These are phyloP conservation scores for Melipona bicolor DNA, from an alignment of 2,888 invertebrate species.

Conservation along the genomic window DNA sequence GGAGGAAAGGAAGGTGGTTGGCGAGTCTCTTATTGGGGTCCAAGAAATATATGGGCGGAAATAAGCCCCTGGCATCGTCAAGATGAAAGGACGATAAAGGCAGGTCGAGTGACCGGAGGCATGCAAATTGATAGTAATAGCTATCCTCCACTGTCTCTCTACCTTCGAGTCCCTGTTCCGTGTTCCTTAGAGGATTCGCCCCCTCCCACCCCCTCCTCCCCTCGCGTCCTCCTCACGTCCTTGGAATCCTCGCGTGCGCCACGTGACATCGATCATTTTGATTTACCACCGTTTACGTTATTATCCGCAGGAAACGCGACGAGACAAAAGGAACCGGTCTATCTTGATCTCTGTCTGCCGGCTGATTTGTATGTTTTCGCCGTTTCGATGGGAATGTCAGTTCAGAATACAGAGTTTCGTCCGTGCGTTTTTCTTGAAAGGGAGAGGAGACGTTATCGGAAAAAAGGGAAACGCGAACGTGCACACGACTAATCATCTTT, in stretches of 20 bases:
- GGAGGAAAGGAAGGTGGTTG: constrained; percentile 39
- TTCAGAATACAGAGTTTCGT: not conserved
- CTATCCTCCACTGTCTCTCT: constrained; percentile 65
- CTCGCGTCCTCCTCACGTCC: constrained; percentile 27
- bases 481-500: not conserved
- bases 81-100: constrained; percentile 76
- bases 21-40: constrained; percentile 69
- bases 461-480: not conserved
- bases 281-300: constrained; percentile 69
- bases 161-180: constrained; percentile 48
- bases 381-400: constrained; percentile 1
- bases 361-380: constrained; percentile 27
- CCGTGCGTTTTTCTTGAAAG: not conserved
- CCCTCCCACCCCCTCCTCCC: constrained; percentile 43
- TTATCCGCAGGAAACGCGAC: constrained; percentile 65
- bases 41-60: constrained; percentile 74
- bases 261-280: constrained; percentile 71
- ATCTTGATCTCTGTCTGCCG: constrained; percentile 41
- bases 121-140: constrained; percentile 78
- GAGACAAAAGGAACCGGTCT: constrained; percentile 49
- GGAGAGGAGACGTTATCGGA: not conserved
- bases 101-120: constrained; percentile 76
- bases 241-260: constrained; percentile 69
- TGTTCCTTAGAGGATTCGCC: constrained; percentile 66
- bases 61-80: constrained; percentile 71